These are phyloP conservation scores for Pseudeuparius sepicola DNA, from an alignment of 2,888 invertebrate genomes.

Conservation along the genomic window DNA sequence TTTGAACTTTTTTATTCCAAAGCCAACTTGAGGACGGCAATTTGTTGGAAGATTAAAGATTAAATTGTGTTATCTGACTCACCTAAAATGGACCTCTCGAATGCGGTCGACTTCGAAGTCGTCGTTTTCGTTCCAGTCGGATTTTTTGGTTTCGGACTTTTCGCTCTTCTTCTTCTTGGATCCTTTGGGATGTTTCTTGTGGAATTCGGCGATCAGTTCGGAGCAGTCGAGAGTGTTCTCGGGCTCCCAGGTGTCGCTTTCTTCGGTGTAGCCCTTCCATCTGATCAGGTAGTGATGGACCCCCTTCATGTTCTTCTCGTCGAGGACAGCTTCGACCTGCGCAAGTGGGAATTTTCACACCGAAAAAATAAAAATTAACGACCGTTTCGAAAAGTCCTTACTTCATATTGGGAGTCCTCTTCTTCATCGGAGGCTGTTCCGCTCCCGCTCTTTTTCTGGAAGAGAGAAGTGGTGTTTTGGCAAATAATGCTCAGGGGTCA, in stretches of 20 bases:
- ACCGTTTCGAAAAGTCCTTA: conserved; percentile 24
- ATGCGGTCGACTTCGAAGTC: conserved; percentile 46
- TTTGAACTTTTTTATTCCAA: no score
- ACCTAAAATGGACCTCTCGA: conserved; percentile 6
- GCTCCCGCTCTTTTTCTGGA: no score
- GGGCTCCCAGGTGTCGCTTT: conserved; percentile 67
- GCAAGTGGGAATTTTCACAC: conserved; percentile 8
- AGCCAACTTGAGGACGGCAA: no score
- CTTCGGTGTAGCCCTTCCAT: conserved; percentile 66
- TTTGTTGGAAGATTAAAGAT: no score
- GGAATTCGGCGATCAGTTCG: conserved; percentile 51
- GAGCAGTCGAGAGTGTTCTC: conserved; percentile 61
- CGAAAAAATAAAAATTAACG: conserved; percentile 3
- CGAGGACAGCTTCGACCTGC: conserved; percentile 62
- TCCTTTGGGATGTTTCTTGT: conserved; percentile 24
- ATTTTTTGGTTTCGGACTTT: conserved; percentile 23
- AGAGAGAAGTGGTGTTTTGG: no score
- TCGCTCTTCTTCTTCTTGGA: conserved; percentile 30
- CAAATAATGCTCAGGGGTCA: no score
- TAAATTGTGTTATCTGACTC: no score
- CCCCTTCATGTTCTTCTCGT: conserved; percentile 58
- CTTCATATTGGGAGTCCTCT: conserved; percentile 40
- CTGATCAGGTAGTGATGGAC: conserved; percentile 59
- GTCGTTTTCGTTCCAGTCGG: conserved; percentile 46
- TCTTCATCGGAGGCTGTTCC: conserved; percentile 13